Conservation (phyloP, 2,888 invertebrate genomes). For the Lasioglossum marginatum region DNA sequence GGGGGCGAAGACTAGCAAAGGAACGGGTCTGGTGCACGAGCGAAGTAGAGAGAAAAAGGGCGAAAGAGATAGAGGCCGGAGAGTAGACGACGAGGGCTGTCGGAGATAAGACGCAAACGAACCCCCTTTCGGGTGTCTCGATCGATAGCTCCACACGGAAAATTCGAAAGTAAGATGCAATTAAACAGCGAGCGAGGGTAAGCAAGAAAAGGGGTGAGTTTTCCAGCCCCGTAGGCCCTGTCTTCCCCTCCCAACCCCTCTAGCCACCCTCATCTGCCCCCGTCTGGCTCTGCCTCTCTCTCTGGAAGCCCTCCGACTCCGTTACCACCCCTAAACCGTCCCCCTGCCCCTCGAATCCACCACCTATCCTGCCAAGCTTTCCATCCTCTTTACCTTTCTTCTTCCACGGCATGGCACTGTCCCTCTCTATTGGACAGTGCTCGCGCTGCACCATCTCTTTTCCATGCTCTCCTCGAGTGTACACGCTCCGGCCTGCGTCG, state of each 20-base stretch:
- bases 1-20: conserved; percentile 57
- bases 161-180: conserved; percentile 85
- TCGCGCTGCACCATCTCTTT: conserved; percentile 47
- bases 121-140: conserved; percentile 82
- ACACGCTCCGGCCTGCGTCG: conserved; percentile 75
- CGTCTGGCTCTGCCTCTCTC: conserved; percentile 57
- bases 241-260: conserved; percentile 44
- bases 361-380: conserved; percentile 65
- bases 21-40: conserved; percentile 58
- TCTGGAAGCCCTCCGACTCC: conserved; percentile 68
- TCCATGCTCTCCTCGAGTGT: conserved; percentile 58
- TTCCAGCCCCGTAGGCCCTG: conserved; percentile 80
- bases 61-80: conserved; percentile 65
- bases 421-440: conserved; percentile 57
- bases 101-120: conserved; percentile 85
- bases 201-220: conserved; percentile 85
- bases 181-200: conserved; percentile 84
- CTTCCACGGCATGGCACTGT: conserved; percentile 55
- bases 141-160: conserved; percentile 85
- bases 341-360: conserved; percentile 57
- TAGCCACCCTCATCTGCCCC: conserved; percentile 33
- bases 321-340: conserved; percentile 40
- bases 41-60: conserved; percentile 68
- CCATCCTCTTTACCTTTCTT: conserved; percentile 66
- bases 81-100: conserved; percentile 79